Evolutionary conservation across 2,797 vertebrate species (phyloP).

Genomic region (Sternotherus odoratus): DNA sequence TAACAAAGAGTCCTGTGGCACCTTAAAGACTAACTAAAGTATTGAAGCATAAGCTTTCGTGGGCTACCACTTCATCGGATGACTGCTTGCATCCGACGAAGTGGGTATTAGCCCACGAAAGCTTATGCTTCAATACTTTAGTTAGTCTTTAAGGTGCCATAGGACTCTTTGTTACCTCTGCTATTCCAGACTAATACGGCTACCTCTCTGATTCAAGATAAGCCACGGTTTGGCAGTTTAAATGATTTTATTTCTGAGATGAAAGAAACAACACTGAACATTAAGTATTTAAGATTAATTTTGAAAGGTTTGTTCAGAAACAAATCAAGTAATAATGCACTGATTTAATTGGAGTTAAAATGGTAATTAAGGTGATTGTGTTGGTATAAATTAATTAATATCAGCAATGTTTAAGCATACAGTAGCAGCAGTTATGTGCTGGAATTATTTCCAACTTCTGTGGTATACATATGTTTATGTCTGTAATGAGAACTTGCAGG

Average conservation of each 20-base stretch:
- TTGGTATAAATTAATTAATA: neutral
- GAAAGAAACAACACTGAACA: neutral
- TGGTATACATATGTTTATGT: neutral
- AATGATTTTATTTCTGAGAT: neutral
- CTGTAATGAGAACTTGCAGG: neutral
- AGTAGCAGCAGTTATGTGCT: neutral
- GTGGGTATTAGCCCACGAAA: too few species aligned
- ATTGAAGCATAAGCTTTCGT: too few species aligned
- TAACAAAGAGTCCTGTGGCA: too few species aligned
- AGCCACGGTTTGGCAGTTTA: neutral
- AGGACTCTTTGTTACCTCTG: too few species aligned
- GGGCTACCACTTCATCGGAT: too few species aligned
- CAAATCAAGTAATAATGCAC: neutral
- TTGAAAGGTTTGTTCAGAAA: neutral
- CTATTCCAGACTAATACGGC: too few species aligned
- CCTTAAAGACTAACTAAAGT: too few species aligned
- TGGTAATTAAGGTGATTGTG: neutral
- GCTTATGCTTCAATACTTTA: too few species aligned
- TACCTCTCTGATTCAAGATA: too few species aligned
- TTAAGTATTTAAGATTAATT: neutral
- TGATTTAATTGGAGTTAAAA: neutral
- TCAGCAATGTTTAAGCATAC: neutral
- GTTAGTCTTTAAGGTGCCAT: too few species aligned
- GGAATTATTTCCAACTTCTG: conserved; percentile 9
- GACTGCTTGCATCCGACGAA: too few species aligned